A percentile compares a stretch with the other conserved stretches of the same genome.
Evolutionary conservation across 2,113 vertebrate genomes (phyloP).

Genomic region (Ondatra zibethicus): DNA sequence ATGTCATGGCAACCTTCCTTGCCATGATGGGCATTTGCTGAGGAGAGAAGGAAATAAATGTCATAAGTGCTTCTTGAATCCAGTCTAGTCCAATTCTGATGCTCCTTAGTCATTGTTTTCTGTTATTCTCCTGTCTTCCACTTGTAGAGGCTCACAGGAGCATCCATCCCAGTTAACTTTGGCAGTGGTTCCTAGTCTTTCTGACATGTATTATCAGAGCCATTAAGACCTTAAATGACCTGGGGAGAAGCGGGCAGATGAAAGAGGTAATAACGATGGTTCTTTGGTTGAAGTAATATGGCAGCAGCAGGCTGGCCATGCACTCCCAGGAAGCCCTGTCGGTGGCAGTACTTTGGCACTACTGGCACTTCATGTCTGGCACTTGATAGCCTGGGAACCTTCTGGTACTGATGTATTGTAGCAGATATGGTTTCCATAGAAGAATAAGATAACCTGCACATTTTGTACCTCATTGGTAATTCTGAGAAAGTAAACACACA

Average conservation of each 20-base stretch:
- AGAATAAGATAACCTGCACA: background rate
- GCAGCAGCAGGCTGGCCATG: background rate
- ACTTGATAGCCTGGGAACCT: background rate
- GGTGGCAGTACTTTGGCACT: background rate
- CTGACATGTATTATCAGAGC: background rate
- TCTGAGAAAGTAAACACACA: background rate
- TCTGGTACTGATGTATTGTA: background rate
- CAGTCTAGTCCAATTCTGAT: background rate
- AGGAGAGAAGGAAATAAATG: background rate
- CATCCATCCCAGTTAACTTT: background rate
- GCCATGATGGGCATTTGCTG: background rate
- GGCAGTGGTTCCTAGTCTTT: background rate
- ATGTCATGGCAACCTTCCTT: background rate
- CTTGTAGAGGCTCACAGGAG: background rate
- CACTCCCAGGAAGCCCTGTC: background rate
- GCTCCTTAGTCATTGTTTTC: background rate
- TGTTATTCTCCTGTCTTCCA: background rate
- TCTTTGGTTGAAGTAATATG: background rate
- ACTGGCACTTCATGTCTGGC: background rate
- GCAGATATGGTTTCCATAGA: background rate
- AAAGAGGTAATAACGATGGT: too few species aligned
- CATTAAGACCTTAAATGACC: background rate
- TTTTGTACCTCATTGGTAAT: background rate
- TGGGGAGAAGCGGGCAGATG: background rate
- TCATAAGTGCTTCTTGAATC: background rate